These are phyloP conservation scores for Siphlonurus alternatus DNA, from an alignment of 2,888 invertebrate genomes.

Conservation along the genomic window DNA sequence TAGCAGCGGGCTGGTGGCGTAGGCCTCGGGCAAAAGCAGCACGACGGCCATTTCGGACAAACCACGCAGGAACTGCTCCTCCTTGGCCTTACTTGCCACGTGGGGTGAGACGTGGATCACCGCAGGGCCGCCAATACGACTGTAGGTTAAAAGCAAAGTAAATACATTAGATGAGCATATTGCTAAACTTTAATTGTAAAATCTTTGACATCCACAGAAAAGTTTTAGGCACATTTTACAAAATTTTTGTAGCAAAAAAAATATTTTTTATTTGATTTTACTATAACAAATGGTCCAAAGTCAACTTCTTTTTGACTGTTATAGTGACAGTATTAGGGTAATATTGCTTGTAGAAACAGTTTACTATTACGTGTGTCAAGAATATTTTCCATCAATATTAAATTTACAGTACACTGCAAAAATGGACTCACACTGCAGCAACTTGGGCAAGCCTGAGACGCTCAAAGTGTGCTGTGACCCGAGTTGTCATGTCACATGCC, in stretches of 20 bases:
- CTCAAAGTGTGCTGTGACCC: conserved; percentile 70
- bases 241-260: background rate
- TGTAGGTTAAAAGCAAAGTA: background rate
- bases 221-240: background rate
- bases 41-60: conserved; percentile 69
- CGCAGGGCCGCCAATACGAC: background rate
- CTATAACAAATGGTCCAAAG: too few relatives aligned
- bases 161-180: too few relatives aligned
- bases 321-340: too few relatives aligned
- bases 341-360: too few relatives aligned
- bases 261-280: too few relatives aligned
- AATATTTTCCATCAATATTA: too few relatives aligned
- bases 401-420: background rate
- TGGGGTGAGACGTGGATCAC: conserved; percentile 31
- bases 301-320: too few relatives aligned
- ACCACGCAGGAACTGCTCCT: conserved; percentile 63
- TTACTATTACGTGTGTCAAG: too few relatives aligned
- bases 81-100: conserved; percentile 51
- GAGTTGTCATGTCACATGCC: conserved; percentile 64
- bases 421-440: conserved; percentile 46
- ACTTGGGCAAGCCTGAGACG: conserved; percentile 61
- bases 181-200: too few relatives aligned
- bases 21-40: conserved; percentile 63
- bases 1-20: conserved; percentile 51
- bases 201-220: background rate